Percentiles rank a stretch among this genome's conserved stretches.
Evolutionary conservation across 2,888 invertebrate genomes (phyloP).

Genomic region (Tetheella fluctuosa): DNA sequence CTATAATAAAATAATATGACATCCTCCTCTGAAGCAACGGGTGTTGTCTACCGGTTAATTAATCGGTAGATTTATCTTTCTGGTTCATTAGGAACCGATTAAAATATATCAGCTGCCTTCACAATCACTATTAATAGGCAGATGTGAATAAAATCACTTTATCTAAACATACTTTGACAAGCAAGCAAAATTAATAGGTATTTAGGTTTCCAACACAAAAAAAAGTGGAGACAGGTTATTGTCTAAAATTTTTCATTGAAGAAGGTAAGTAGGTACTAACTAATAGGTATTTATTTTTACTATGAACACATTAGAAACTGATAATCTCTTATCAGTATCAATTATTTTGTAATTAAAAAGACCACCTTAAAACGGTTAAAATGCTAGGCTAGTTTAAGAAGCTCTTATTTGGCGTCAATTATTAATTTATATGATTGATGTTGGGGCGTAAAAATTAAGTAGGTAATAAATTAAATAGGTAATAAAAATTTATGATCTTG

Average conservation of each 20-base stretch:
- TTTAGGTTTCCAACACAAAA: too few species aligned
- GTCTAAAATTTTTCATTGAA: neutral
- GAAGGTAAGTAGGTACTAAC: neutral
- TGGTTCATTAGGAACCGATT: constrained; percentile 1
- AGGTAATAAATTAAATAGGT: neutral
- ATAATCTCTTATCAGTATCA: neutral
- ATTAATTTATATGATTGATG: neutral
- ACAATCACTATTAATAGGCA: neutral
- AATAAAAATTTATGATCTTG: neutral
- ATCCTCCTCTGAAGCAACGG: neutral
- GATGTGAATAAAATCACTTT: neutral
- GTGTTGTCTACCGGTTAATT: neutral
- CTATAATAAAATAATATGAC: neutral
- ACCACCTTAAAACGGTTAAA: neutral
- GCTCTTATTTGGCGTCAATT: neutral
- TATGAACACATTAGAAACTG: neutral
- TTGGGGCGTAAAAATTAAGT: neutral
- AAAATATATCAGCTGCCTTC: constrained; percentile 1
- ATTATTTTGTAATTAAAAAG: neutral
- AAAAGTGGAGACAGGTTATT: too few species aligned
- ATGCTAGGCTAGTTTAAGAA: neutral
- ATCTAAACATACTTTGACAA: neutral
- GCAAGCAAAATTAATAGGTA: neutral
- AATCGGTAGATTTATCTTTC: neutral
- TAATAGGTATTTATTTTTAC: neutral